These are phyloP conservation scores for Bovichtus diacanthus DNA, from an alignment of 2,797 vertebrate species.

Conservation along the genomic window DNA sequence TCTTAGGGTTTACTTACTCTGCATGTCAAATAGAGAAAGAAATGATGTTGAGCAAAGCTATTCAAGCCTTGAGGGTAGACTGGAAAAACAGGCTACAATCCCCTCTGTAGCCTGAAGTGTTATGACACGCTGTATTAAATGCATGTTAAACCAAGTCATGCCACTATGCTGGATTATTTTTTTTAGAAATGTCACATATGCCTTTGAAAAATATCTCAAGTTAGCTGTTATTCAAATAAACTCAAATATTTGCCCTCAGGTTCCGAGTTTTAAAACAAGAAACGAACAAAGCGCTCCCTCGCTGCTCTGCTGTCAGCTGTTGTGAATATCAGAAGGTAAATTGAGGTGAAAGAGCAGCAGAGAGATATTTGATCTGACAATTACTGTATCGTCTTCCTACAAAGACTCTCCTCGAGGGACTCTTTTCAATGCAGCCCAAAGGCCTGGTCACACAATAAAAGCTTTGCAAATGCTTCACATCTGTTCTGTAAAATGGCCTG, in stretches of 20 bases:
- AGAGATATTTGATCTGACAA: slow-evolving; percentile 53
- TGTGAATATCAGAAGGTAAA: slow-evolving; percentile 21
- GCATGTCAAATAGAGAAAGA: slow-evolving; percentile 43
- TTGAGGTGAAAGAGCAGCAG: slow-evolving; percentile 16
- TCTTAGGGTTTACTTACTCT: background rate
- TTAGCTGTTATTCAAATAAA: slow-evolving; percentile 9
- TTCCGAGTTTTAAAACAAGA: slow-evolving; percentile 13
- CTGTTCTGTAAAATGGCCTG: slow-evolving; percentile 35
- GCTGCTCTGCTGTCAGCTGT: slow-evolving; percentile 22
- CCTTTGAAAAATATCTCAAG: background rate
- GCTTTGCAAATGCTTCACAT: slow-evolving; percentile 37
- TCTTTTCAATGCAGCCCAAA: slow-evolving; percentile 44
- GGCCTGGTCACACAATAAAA: slow-evolving; percentile 29
- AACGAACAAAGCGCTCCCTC: background rate
- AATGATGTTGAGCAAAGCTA: background rate
- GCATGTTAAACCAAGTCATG: slow-evolving; percentile 12
- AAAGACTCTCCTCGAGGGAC: slow-evolving; percentile 33
- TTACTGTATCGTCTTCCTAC: slow-evolving; percentile 44
- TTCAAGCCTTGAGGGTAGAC: background rate
- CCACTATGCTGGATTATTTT: slow-evolving; percentile 8
- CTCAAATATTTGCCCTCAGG: background rate
- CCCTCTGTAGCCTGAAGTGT: slow-evolving; percentile 13
- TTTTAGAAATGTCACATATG: slow-evolving; percentile 21
- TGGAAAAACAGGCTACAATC: slow-evolving; percentile 1
- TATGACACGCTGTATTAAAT: slow-evolving; percentile 32